These are phyloP conservation scores for Crotalus tigris DNA, from an alignment of 2,113 vertebrate genomes.

Conservation along the genomic window DNA sequence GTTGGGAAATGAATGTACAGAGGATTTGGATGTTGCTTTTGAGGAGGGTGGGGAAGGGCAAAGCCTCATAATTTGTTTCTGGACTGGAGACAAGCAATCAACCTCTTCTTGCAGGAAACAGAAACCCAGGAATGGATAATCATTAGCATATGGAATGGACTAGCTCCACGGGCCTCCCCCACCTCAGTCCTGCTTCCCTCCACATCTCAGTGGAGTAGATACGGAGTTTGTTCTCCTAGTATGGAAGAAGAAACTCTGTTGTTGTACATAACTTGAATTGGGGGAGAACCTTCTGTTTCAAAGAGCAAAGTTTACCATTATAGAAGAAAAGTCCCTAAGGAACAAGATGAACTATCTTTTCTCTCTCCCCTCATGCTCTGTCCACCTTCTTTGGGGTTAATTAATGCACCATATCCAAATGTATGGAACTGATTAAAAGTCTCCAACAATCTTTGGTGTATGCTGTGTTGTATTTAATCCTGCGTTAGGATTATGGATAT, in stretches of 20 bases:
- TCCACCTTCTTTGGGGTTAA: background rate
- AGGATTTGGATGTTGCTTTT: background rate
- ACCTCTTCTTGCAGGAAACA: background rate
- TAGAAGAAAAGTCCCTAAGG: background rate
- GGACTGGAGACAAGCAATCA: background rate
- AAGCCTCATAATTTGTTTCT: background rate
- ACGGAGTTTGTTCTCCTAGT: background rate
- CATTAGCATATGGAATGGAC: slow-evolving; percentile 7
- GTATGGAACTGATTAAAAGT: slow-evolving; percentile 34
- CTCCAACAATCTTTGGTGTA: background rate
- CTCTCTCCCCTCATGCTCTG: background rate
- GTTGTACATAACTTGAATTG: slow-evolving; percentile 3
- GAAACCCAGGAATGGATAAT: background rate
- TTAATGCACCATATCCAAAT: slow-evolving; percentile 6
- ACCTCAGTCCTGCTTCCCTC: background rate
- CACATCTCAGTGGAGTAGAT: background rate
- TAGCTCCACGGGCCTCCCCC: background rate
- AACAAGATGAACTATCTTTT: background rate
- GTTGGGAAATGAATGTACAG: slow-evolving; percentile 1
- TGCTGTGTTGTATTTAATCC: background rate
- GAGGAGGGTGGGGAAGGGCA: background rate
- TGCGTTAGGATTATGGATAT: background rate
- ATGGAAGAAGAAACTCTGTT: slow-evolving; percentile 4
- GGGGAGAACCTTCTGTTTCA: background rate
- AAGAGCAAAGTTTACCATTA: background rate